Conservation (phyloP, 37 sponge, comb jelly and placozoan species). For the Diacarnus erythraeanus region DNA sequence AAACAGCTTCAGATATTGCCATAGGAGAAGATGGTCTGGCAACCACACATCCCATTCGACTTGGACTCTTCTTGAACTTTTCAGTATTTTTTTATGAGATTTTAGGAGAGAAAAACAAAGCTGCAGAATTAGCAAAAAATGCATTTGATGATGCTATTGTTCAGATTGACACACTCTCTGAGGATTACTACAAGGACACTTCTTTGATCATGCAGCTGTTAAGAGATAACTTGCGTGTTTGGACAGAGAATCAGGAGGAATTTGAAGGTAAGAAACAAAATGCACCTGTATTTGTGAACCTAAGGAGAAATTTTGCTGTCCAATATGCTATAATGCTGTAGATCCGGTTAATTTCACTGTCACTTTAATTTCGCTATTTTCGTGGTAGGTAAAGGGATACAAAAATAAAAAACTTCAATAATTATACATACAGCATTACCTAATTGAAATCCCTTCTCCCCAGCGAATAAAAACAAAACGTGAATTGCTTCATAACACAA, state of each 20-base stretch:
- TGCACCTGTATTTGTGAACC: no score
- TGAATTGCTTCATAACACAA: no score
- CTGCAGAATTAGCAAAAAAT: slow-evolving; percentile 9
- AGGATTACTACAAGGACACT: slow-evolving; percentile 90
- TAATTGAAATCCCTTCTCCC: no score
- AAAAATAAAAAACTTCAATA: no score
- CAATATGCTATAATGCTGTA: no score
- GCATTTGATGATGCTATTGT: slow-evolving; percentile 91
- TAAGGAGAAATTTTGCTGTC: no score
- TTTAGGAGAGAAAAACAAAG: slow-evolving; percentile 4
- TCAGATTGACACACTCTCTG: slow-evolving; percentile 70
- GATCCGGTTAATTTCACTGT: no score
- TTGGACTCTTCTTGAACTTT: slow-evolving; percentile 95
- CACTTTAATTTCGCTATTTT: no score
- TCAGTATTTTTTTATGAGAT: slow-evolving; percentile 97
- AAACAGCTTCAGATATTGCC: slow-evolving; percentile 76
- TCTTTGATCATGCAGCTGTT: slow-evolving; percentile 96
- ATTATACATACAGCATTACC: no score
- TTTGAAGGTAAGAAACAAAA: not conserved
- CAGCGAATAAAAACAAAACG: no score
- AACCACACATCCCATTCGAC: slow-evolving; percentile 89
- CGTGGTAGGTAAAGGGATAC: no score
- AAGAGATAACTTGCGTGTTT: slow-evolving; percentile 83
- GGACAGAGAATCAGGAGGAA: slow-evolving; percentile 29
- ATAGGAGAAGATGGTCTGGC: slow-evolving; percentile 41